A percentile compares a stretch with the other conserved stretches of the same genome.
phyloP scores from a whole-genome alignment of 2,113 vertebrate genomes.

The Engraulis encrasicolus region DNA sequence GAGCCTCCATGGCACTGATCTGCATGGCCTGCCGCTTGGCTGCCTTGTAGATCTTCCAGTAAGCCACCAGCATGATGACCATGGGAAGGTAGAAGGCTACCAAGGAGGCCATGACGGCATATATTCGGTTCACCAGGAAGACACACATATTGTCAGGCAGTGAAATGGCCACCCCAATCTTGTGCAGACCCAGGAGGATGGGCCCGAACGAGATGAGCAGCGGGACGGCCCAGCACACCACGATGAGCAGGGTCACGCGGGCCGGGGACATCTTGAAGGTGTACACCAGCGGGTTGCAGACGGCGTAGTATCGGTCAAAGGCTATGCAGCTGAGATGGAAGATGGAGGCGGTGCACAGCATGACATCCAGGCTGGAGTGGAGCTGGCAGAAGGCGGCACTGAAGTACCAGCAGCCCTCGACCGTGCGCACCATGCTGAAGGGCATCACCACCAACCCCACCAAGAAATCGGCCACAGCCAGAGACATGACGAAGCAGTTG shows the following conservation, averaged over 20 bases:
- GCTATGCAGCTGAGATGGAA: conserved; percentile 82
- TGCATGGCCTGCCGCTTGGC: conserved; percentile 77
- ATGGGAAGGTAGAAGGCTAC: conserved; percentile 81
- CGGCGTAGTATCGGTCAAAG: conserved; percentile 80
- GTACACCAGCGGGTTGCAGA: conserved; percentile 78
- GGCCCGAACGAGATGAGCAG: conserved; percentile 78
- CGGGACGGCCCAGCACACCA: conserved; percentile 75
- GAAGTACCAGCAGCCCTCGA: conserved; percentile 80
- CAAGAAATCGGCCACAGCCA: conserved; percentile 80
- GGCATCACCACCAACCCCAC: conserved; percentile 81
- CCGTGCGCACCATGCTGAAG: conserved; percentile 79
- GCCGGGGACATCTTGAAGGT: conserved; percentile 72
- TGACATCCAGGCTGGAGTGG: conserved; percentile 80
- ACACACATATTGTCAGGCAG: conserved; percentile 68
- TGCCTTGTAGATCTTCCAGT: conserved; percentile 81
- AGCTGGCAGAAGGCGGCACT: conserved; percentile 73
- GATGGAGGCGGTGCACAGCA: conserved; percentile 82
- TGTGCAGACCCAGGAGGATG: conserved; percentile 75
- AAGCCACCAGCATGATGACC: conserved; percentile 75
- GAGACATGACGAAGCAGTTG: conserved; percentile 78
- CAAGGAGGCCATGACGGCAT: conserved; percentile 76
- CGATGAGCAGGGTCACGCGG: conserved; percentile 68
- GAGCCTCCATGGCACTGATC: conserved; percentile 77
- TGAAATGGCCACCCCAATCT: conserved; percentile 58
- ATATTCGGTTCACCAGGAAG: conserved; percentile 74